phyloP scores from a whole-genome alignment of 2,113 vertebrate genomes.

The Syrrhaptes paradoxus region DNA sequence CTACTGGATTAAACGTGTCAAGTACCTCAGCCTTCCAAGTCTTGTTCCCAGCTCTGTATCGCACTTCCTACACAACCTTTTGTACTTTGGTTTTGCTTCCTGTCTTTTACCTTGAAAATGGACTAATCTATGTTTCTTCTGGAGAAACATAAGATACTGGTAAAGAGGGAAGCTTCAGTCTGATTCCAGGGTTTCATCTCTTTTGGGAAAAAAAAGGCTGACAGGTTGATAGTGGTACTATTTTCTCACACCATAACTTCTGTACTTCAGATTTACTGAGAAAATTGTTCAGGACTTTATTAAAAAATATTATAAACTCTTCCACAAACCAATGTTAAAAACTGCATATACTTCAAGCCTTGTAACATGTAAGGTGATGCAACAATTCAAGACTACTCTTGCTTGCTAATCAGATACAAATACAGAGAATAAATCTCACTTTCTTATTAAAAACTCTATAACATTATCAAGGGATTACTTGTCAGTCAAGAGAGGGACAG shows the following conservation, averaged over 20 bases:
- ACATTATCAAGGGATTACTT: not conserved
- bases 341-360: not conserved
- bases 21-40: not conserved
- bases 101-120: not conserved
- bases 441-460: not conserved
- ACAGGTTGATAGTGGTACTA: not conserved
- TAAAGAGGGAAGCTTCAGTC: not conserved
- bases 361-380: not conserved
- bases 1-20: constrained; percentile 7
- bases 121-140: not conserved
- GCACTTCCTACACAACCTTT: not conserved
- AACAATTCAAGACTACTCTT: not conserved
- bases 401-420: not conserved
- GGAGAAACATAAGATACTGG: not conserved
- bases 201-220: not conserved
- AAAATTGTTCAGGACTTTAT: not conserved
- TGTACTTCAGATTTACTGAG: not conserved
- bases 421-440: not conserved
- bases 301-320: not conserved
- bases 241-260: not conserved
- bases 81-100: not conserved
- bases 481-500: not conserved
- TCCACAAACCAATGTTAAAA: not conserved
- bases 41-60: not conserved
- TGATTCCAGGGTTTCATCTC: not conserved